phyloP scores from a whole-genome alignment of 35 echinoderm and acorn worm species.

The Hemicentrotus pulcherrimus region DNA sequence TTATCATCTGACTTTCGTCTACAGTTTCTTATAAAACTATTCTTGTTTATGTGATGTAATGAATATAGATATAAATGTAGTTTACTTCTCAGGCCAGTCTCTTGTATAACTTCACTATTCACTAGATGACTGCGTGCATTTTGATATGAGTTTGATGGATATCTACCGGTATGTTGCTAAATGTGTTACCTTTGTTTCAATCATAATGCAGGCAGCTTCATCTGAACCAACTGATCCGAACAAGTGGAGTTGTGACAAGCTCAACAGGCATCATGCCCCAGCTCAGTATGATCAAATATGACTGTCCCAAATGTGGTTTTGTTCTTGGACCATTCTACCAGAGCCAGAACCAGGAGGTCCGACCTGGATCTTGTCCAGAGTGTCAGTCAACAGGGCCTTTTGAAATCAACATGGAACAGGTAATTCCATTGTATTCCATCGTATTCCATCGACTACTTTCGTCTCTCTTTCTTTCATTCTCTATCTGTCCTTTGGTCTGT shows the following conservation, averaged over 20 bases:
- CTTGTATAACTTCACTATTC: no score
- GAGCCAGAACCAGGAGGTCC: conserved; percentile 97
- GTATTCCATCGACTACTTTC: not conserved
- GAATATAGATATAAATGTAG: no score
- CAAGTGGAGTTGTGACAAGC: conserved; percentile 91
- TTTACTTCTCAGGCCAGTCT: no score
- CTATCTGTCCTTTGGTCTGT: not conserved
- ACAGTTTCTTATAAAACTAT: no score
- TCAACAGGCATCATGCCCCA: conserved; percentile 90
- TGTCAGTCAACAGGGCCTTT: conserved; percentile 97
- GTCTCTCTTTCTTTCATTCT: not conserved
- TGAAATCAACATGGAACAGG: conserved; percentile 99
- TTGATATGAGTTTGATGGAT: not conserved
- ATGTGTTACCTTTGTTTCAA: not conserved
- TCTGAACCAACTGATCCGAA: conserved; percentile 94
- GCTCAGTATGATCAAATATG: conserved; percentile 98
- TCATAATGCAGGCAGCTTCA: conserved; percentile 82
- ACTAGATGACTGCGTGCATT: no score
- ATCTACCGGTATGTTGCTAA: not conserved
- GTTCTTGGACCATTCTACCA: conserved; percentile 98
- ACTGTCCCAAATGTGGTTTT: conserved; percentile 98
- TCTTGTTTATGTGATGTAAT: no score
- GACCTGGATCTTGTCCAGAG: conserved; percentile 96
- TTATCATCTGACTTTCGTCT: no score
- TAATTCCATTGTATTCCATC: conserved; percentile 13